Conservation (phyloP, 1,140 invertebrate species). For the Dendroctonus ponderosae region DNA sequence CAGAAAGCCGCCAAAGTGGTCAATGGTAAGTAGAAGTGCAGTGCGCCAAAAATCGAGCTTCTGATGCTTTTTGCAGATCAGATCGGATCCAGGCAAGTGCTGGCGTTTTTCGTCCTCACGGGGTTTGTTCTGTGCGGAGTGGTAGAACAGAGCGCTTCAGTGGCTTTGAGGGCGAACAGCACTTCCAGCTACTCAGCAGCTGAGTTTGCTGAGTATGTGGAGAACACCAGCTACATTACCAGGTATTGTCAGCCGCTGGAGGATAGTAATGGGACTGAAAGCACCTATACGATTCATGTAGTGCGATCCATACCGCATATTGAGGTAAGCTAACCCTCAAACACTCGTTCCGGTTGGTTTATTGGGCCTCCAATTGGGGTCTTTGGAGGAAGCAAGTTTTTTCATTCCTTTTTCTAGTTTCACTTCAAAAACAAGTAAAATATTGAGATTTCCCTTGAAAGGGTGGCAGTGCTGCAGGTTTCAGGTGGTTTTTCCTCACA, state of each 20-base stretch:
- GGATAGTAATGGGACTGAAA: conserved; percentile 33
- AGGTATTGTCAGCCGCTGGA: conserved; percentile 47
- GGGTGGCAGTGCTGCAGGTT: too few species aligned
- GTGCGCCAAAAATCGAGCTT: not conserved
- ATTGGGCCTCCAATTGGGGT: too few species aligned
- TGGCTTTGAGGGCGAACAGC: conserved; percentile 55
- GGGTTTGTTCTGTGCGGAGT: conserved; percentile 59
- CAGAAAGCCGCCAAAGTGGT: conserved; percentile 59
- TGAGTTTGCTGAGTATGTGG: conserved; percentile 52
- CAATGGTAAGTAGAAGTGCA: conserved; percentile 50
- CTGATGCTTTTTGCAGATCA: conserved; percentile 48
- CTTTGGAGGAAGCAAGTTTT: too few species aligned
- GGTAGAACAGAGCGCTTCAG: conserved; percentile 58
- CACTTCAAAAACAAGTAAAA: too few species aligned
- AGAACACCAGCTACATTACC: conserved; percentile 52
- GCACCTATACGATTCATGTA: conserved; percentile 39
- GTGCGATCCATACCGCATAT: conserved; percentile 49
- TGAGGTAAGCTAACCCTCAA: conserved; percentile 37
- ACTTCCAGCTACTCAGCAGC: conserved; percentile 47
- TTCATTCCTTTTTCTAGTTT: too few species aligned
- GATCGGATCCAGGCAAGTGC: conserved; percentile 55
- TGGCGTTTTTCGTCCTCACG: conserved; percentile 55
- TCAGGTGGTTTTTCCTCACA: too few species aligned
- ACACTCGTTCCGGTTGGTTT: too few species aligned
- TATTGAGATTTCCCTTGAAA: too few species aligned